phyloP scores from a whole-genome alignment of 2,113 vertebrate genomes.

The Raja brachyura region DNA sequence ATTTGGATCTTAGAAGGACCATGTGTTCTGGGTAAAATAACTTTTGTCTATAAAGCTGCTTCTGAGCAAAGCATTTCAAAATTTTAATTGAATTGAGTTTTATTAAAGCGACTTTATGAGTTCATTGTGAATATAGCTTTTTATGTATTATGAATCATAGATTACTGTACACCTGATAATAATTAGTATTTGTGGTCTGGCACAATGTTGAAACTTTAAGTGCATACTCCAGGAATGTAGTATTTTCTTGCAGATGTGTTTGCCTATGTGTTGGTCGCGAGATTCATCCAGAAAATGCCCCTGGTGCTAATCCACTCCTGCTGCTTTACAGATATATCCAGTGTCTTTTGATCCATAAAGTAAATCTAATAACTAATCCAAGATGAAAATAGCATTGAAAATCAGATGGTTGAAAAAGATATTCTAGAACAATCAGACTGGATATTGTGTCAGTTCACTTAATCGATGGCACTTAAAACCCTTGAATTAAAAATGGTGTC shows the following conservation, averaged over 20 bases:
- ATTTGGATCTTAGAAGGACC: not conserved
- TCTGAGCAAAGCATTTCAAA: not conserved
- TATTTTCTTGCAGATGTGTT: not conserved
- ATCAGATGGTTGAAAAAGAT: not conserved
- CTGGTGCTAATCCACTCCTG: not conserved
- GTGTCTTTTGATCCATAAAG: not conserved
- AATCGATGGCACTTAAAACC: not conserved
- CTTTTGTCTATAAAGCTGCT: too few relatives aligned
- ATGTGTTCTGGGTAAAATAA: not conserved
- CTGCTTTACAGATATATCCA: not conserved
- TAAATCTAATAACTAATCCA: not conserved
- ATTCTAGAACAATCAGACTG: not conserved
- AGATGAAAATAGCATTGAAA: not conserved
- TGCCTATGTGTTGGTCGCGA: not conserved
- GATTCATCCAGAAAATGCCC: not conserved
- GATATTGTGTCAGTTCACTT: not conserved
- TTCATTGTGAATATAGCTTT: too few relatives aligned
- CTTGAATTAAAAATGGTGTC: not conserved
- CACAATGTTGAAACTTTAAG: not conserved
- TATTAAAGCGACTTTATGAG: not conserved
- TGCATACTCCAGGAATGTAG: not conserved
- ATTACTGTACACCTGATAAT: not conserved
- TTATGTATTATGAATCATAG: not conserved
- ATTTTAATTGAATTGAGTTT: not conserved
- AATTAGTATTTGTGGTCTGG: conserved; percentile 8